Evolutionary conservation across 2,888 invertebrate genomes (phyloP).

Genomic region (Bombylius major): DNA sequence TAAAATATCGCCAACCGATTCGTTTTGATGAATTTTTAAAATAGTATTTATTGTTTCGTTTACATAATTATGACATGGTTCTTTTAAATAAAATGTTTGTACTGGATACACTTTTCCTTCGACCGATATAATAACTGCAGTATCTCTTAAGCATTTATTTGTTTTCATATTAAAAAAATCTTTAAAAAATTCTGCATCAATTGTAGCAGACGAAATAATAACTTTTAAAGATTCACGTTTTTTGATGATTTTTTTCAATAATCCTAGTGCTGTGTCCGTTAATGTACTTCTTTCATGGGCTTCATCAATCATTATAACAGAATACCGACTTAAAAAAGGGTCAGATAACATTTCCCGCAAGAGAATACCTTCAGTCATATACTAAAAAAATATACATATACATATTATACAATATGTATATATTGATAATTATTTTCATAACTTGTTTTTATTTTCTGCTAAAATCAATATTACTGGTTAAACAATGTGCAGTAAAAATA

Average conservation of each 20-base stretch:
- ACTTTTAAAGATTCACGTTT: conserved; percentile 71
- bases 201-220: conserved; percentile 88
- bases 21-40: conserved; percentile 75
- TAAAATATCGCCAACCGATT: conserved; percentile 75
- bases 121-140: conserved; percentile 72
- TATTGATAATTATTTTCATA: not conserved
- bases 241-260: conserved; percentile 81
- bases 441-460: not conserved
- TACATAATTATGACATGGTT: conserved; percentile 83
- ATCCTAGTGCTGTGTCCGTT: conserved; percentile 87
- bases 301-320: conserved; percentile 82
- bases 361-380: conserved; percentile 92
- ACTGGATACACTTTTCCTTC: conserved; percentile 84
- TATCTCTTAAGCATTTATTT: conserved; percentile 43
- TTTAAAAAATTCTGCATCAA: conserved; percentile 77
- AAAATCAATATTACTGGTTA: not conserved
- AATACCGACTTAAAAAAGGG: conserved; percentile 79
- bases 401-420: too few species aligned
- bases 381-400: conserved; percentile 49
- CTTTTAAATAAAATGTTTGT: conserved; percentile 66
- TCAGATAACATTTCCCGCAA: conserved; percentile 91
- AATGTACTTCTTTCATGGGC: conserved; percentile 89
- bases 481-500: too few species aligned
- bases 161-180: conserved; percentile 57
- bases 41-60: conserved; percentile 76